Evolutionary conservation across 1,140 invertebrate genomes (phyloP).

Genomic region (Homarus americanus): DNA sequence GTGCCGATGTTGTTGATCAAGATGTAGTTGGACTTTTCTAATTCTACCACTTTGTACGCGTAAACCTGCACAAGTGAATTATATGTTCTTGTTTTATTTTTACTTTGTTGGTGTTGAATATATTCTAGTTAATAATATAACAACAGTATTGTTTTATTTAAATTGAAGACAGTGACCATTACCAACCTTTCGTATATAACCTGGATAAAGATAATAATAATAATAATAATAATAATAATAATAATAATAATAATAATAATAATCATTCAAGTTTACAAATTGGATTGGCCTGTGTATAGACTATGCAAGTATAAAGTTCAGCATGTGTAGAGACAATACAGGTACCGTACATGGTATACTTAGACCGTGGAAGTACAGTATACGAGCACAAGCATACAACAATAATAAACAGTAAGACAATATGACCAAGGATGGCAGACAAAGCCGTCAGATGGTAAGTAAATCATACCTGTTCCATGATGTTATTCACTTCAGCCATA

Average conservation of each 20-base stretch:
- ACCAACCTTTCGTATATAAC: not conserved
- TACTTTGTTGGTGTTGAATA: not conserved
- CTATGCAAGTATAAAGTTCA: too few relatives aligned
- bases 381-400: not conserved
- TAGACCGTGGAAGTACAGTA: not conserved
- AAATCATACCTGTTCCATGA: conserved; percentile 16
- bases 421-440: too few relatives aligned
- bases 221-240: not conserved
- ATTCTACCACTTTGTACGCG: conserved; percentile 16
- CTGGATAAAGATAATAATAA: not conserved
- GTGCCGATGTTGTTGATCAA: conserved; percentile 12
- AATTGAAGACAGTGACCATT: not conserved
- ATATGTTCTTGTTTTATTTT: not conserved
- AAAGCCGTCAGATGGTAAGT: not conserved
- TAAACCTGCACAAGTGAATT: conserved; percentile 2
- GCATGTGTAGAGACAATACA: too few relatives aligned
- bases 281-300: too few relatives aligned
- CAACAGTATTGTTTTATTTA: too few relatives aligned
- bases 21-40: conserved; percentile 14
- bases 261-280: not conserved
- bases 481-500: conserved; percentile 1
- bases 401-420: too few relatives aligned
- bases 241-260: too few relatives aligned
- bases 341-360: too few relatives aligned
- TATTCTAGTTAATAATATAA: too few relatives aligned